Base-by-base conservation (phyloP, 1,140 invertebrate genomes). In the silkworm (Bombyx mori) region DNA sequence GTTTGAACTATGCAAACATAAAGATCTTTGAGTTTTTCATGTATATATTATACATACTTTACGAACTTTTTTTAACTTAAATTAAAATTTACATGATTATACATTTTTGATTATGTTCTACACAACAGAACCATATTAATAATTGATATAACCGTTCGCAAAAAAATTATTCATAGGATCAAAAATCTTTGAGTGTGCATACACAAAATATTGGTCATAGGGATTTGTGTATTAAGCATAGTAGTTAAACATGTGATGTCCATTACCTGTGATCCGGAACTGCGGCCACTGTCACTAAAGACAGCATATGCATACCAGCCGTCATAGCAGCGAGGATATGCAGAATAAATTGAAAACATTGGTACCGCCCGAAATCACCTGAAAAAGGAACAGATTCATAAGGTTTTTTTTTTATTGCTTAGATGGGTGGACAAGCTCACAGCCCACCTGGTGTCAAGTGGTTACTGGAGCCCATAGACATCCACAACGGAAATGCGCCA, bases 311-410 rank as follows among this genome's bases (percentile, higher is more conserved):
- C 61, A 95, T 81, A 2, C 94, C 94, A 12, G 94, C 94, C 2
- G 92, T 93, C 57, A 94, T 76, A 3, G 92, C 93, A 7, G 92
- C 91, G 26, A 95, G 72, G n/a, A 95, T 89, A 68, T 94, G 93
- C 0, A 95, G 88, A 6, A 91, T 82, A 69, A 94, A 94, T 71
- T 95, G 94, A 67, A 90, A 91, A 53, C 88, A 89, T 85, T 95
- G 94, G 67, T 95, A 95, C 68, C 90, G 91, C 35, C 94, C 94
- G 80, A 94, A 95, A 68, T 95, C 94, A 22, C 94, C 94, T 94
- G 82, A 47, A 89, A 84, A 55, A 35, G 26, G 26, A 47, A 47
- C 45, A 12, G 8, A 10, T 10, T 12, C 12, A 8, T 47, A 35
- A 35, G 26, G 26, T 18, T 18, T 18, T 18, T 18, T 18, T 18